Percentiles rank a stretch among this genome's conserved stretches.
Evolutionary conservation across 2,888 invertebrate species (phyloP).

Genomic region (Cephus spinipes): DNA sequence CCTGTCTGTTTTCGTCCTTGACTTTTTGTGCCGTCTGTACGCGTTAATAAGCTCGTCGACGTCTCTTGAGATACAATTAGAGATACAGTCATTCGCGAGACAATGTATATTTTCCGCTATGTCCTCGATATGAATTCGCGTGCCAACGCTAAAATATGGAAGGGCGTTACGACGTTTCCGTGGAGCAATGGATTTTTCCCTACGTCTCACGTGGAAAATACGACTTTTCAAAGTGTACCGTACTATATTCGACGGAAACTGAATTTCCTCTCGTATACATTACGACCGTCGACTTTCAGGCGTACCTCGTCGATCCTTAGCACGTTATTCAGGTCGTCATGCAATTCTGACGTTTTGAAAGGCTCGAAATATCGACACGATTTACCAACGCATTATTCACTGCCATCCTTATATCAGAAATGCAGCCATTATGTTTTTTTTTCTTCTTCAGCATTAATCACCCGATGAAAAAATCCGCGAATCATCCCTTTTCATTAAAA

Average conservation of each 20-base stretch:
- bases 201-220: neutral
- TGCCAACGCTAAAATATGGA: neutral
- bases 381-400: neutral
- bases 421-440: neutral
- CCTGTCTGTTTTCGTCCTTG: neutral
- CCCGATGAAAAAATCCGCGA: neutral
- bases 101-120: neutral
- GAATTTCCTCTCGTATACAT: neutral
- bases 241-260: neutral
- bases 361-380: neutral
- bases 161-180: neutral
- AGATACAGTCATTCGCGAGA: neutral
- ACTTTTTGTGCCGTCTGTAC: neutral
- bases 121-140: neutral
- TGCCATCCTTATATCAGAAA: neutral
- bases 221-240: neutral
- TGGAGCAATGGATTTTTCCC: neutral
- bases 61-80: neutral
- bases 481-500: neutral
- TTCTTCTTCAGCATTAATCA: neutral
- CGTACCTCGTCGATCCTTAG: neutral
- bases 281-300: neutral
- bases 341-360: neutral
- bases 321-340: neutral
- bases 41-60: neutral